Conservation (phyloP, 2,113 vertebrate species). For the Lates calcarifer region DNA sequence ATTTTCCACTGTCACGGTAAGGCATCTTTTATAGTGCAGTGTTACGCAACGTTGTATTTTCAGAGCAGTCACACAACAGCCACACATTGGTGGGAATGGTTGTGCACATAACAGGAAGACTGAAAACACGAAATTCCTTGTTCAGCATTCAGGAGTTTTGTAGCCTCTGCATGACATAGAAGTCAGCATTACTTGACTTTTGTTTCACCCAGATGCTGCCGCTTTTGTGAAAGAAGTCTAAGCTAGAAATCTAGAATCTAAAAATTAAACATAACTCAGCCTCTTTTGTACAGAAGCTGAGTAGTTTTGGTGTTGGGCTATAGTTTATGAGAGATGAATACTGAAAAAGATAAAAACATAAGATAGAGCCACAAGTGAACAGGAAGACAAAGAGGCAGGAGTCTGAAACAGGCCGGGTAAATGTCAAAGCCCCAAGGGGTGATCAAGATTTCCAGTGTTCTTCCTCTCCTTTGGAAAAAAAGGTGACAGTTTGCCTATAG, state of each 20-base stretch:
- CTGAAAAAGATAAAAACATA: neutral
- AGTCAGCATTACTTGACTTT: neutral
- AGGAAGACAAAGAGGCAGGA: too few relatives aligned
- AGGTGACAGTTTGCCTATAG: neutral
- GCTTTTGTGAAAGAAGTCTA: neutral
- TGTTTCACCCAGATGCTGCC: neutral
- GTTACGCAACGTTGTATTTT: conserved; percentile 6
- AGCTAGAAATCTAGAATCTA: neutral
- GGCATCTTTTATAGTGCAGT: neutral
- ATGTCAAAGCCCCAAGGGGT: neutral
- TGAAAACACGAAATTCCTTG: neutral
- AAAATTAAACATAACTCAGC: neutral
- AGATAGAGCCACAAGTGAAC: neutral
- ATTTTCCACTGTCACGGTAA: conserved; percentile 9
- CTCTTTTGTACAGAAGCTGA: neutral
- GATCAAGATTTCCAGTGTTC: conserved; percentile 19
- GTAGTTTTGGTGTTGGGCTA: neutral
- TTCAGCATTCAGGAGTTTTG: neutral
- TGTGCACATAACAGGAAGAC: neutral
- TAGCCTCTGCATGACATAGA: neutral
- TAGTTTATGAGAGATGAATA: neutral
- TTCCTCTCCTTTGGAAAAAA: neutral
- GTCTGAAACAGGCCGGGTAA: neutral
- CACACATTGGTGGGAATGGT: neutral
- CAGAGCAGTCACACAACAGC: conserved; percentile 17